phyloP scores from a whole-genome alignment of 1,140 invertebrate species.

The Drosophila carrolli region DNA sequence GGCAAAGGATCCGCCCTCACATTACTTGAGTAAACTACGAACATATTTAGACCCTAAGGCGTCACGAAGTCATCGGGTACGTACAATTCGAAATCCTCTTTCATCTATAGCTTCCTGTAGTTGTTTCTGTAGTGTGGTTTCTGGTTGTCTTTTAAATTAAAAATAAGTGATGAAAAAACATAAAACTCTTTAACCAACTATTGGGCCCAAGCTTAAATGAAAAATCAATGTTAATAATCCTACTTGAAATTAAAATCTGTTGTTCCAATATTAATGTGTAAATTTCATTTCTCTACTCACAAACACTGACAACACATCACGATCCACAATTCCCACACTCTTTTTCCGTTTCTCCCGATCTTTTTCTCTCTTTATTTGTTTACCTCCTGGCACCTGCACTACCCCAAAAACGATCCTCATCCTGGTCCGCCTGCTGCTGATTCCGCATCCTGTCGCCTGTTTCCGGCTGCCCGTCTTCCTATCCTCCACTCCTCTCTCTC shows the following conservation, averaged over 20 bases:
- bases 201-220: conserved; percentile 16
- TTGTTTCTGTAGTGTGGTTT: conserved; percentile 37
- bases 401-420: conserved; percentile 19
- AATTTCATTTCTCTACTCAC: conserved; percentile 82
- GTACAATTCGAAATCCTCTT: conserved; percentile 67
- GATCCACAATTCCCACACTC: conserved; percentile 10
- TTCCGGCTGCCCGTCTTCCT: conserved; percentile 26
- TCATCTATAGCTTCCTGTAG: conserved; percentile 26
- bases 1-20: conserved; percentile 97
- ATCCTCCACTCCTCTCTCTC: conserved; percentile 17
- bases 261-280: conserved; percentile 79
- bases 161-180: neutral
- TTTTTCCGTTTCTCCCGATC: conserved; percentile 10
- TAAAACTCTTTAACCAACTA: conserved; percentile 24
- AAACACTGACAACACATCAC: conserved; percentile 71
- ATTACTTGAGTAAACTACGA: conserved; percentile 96
- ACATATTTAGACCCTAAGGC: conserved; percentile 98
- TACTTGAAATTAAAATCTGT: conserved; percentile 55
- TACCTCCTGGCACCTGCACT: conserved; percentile 46
- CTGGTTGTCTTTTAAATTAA: conserved; percentile 24
- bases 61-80: conserved; percentile 96
- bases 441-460: conserved; percentile 26
- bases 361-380: conserved; percentile 34
- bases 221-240: conserved; percentile 22
- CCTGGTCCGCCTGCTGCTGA: conserved; percentile 2